These are phyloP conservation scores for Sebastes oblongus DNA, from an alignment of 2,797 vertebrate genomes.

Conservation along the genomic window DNA sequence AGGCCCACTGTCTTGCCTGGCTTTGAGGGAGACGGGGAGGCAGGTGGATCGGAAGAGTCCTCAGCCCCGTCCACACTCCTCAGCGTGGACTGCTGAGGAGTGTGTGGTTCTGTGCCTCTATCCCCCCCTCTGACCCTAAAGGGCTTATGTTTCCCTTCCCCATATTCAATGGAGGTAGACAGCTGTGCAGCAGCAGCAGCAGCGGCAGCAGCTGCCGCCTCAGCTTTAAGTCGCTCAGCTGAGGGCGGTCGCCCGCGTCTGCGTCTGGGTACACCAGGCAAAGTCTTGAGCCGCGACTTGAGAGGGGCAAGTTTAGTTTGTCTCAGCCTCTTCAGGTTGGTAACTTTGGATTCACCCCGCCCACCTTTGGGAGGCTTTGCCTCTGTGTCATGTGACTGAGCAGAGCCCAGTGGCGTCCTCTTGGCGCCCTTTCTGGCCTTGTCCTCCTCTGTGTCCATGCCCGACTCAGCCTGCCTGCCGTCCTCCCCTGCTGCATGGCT, in stretches of 20 bases:
- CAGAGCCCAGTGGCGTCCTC: constrained; percentile 85
- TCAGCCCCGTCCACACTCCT: constrained; percentile 63
- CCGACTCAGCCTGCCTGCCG: constrained; percentile 75
- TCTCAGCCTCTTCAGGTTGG: constrained; percentile 92
- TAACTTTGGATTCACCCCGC: constrained; percentile 79
- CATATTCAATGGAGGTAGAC: constrained; percentile 66
- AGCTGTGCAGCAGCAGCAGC: constrained; percentile 74
- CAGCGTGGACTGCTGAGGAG: constrained; percentile 65
- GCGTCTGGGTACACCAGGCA: constrained; percentile 87
- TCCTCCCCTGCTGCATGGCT: constrained; percentile 82
- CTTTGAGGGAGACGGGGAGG: constrained; percentile 75
- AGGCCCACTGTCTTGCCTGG: constrained; percentile 79
- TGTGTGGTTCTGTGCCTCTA: constrained; percentile 75
- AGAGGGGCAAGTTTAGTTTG: constrained; percentile 92
- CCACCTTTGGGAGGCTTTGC: constrained; percentile 74
- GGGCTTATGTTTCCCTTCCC: constrained; percentile 86
- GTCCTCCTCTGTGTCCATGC: constrained; percentile 84
- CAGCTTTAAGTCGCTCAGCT: constrained; percentile 90
- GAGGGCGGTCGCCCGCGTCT: constrained; percentile 93
- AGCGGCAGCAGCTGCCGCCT: constrained; percentile 78
- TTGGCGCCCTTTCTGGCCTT: constrained; percentile 87
- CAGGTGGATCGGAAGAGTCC: constrained; percentile 66
- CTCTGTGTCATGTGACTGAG: constrained; percentile 85
- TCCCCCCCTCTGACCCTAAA: constrained; percentile 87
- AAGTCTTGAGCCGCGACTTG: constrained; percentile 91